phyloP scores from a whole-genome alignment of 1,140 invertebrate species.

The Meloidogyne floridensis region DNA sequence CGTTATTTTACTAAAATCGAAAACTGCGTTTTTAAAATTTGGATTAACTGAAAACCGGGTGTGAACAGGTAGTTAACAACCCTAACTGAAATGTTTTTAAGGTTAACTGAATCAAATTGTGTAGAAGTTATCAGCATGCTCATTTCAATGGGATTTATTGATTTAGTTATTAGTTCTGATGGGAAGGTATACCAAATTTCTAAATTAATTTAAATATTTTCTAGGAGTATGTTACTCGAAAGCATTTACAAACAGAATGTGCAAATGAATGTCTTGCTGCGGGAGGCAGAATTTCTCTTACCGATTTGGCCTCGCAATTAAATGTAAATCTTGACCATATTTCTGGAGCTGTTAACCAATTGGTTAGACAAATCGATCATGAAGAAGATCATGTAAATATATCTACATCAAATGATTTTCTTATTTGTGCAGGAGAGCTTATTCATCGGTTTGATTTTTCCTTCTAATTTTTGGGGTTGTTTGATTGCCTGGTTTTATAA shows the following conservation, averaged over 20 bases:
- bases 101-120: conserved; percentile 92
- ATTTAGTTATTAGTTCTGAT: conserved; percentile 91
- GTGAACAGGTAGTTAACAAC: too few species aligned
- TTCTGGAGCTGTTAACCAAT: conserved; percentile 15
- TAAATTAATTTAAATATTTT: not conserved
- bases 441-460: conserved; percentile 35
- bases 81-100: conserved; percentile 67
- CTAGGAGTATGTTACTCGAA: conserved; percentile 85
- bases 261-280: conserved; percentile 50
- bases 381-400: conserved; percentile 30
- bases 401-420: conserved; percentile 26
- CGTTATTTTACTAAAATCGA: too few species aligned
- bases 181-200: conserved; percentile 74
- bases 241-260: conserved; percentile 73
- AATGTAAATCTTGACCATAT: conserved; percentile 39
- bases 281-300: conserved; percentile 43
- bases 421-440: conserved; percentile 51
- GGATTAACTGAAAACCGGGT: too few species aligned
- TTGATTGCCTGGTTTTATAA: too few species aligned
- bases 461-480: not conserved
- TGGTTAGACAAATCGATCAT: conserved; percentile 16
- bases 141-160: conserved; percentile 81
- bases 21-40: too few species aligned
- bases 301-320: conserved; percentile 47
- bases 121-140: conserved; percentile 90